Percentiles rank a stretch among this genome's conserved stretches.
Conservation (phyloP, 2,888 invertebrate species). For the Rhaphigaster nebulosa region DNA sequence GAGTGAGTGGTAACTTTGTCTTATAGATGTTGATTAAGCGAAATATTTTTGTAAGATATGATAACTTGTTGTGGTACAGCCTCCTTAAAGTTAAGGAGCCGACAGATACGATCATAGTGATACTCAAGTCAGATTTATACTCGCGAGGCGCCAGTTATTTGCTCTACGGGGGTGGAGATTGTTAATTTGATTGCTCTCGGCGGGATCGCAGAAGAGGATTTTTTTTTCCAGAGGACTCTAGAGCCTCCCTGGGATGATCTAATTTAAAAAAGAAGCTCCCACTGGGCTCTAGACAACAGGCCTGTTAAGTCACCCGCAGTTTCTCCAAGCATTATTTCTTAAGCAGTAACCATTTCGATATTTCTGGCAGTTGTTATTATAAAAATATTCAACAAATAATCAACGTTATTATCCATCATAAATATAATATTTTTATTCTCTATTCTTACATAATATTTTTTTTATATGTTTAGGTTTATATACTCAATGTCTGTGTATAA, state of each 20-base stretch:
- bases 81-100: neutral
- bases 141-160: neutral
- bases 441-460: too few species aligned
- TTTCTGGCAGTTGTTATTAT: neutral
- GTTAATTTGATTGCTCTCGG: slow-evolving; percentile 56
- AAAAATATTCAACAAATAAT: neutral
- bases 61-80: neutral
- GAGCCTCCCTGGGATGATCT: slow-evolving; percentile 54
- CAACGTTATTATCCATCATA: neutral
- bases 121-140: neutral
- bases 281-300: neutral
- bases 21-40: too few species aligned
- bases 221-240: slow-evolving; percentile 37
- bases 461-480: too few species aligned
- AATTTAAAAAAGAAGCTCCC: slow-evolving; percentile 53
- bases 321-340: neutral
- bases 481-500: too few species aligned
- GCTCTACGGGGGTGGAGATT: neutral
- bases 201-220: slow-evolving; percentile 48
- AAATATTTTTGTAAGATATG: too few species aligned
- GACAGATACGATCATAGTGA: neutral
- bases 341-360: neutral
- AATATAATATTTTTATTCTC: neutral
- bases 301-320: slow-evolving; percentile 21
- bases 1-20: too few species aligned